These are phyloP conservation scores for Tribolium madens DNA, from an alignment of 1,140 invertebrate species.

Conservation along the genomic window DNA sequence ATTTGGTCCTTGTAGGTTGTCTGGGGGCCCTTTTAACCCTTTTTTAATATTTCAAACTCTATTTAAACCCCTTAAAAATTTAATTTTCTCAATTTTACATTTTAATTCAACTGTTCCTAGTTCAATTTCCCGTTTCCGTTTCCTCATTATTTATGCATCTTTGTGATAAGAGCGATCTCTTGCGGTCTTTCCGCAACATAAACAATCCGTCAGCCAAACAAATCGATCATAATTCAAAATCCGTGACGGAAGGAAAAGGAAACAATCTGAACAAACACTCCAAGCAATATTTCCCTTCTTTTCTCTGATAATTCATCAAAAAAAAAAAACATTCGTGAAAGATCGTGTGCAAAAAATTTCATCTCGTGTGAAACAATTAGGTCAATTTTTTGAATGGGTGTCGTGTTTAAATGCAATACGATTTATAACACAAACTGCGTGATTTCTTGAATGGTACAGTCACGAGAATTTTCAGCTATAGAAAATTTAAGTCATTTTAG, in stretches of 20 bases:
- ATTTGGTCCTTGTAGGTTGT: no score
- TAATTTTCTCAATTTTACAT: no score
- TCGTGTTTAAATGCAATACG: no score
- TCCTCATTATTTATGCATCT: not conserved
- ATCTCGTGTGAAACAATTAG: not conserved
- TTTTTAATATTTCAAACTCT: no score
- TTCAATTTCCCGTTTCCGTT: no score
- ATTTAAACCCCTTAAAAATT: no score
- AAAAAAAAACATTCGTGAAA: not conserved
- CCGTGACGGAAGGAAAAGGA: not conserved
- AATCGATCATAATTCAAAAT: constrained; percentile 17
- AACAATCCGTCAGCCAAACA: not conserved
- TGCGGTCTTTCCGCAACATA: not conserved
- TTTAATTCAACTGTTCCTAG: no score
- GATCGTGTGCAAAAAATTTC: not conserved
- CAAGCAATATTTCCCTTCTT: not conserved
- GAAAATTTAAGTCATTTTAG: no score
- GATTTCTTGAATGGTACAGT: no score
- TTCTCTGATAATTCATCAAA: not conserved
- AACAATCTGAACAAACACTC: constrained; percentile 20
- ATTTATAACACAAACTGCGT: no score
- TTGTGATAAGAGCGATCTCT: not conserved
- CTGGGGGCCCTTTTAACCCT: no score
- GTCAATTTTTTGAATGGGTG: not conserved
- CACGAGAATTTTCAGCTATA: no score